A percentile compares a stretch with the other conserved stretches of the same genome.
Evolutionary conservation across 2,797 vertebrate species (phyloP).

Genomic region (Oryzias sinensis): DNA sequence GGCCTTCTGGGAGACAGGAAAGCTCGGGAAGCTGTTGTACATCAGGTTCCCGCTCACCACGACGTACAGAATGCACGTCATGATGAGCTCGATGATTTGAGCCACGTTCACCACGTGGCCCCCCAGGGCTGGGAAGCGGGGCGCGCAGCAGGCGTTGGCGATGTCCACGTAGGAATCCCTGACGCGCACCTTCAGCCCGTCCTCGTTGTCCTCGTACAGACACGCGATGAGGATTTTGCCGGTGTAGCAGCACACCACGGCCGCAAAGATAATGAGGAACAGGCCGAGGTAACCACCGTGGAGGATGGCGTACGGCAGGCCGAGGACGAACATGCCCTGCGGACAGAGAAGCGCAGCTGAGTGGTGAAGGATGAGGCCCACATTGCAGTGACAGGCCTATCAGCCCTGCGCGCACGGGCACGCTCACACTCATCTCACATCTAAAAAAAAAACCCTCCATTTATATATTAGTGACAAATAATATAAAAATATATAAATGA

Average conservation of each 20-base stretch:
- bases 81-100: conserved; percentile 98
- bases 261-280: conserved; percentile 99
- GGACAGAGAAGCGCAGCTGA: conserved; percentile 63
- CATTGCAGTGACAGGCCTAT: conserved; percentile 61
- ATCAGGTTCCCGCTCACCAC: conserved; percentile 98
- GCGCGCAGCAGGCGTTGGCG: conserved; percentile 96
- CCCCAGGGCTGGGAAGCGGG: conserved; percentile 92
- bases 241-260: conserved; percentile 98
- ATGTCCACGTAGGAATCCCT: conserved; percentile 99
- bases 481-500: not conserved
- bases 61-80: conserved; percentile 98
- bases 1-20: conserved; percentile 95
- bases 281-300: conserved; percentile 99
- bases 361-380: conserved; percentile 52
- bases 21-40: conserved; percentile 97
- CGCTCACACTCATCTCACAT: conserved; percentile 38
- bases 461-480: not conserved
- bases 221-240: conserved; percentile 98
- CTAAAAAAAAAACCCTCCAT: conserved; percentile 10
- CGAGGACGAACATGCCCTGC: conserved; percentile 99
- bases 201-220: conserved; percentile 99
- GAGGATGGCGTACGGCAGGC: conserved; percentile 97
- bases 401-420: conserved; percentile 21
- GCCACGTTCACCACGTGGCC: conserved; percentile 96
- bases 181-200: conserved; percentile 94